Base-by-base conservation (phyloP, 2,888 invertebrate species). In the Tubiluchus corallicola region DNA sequence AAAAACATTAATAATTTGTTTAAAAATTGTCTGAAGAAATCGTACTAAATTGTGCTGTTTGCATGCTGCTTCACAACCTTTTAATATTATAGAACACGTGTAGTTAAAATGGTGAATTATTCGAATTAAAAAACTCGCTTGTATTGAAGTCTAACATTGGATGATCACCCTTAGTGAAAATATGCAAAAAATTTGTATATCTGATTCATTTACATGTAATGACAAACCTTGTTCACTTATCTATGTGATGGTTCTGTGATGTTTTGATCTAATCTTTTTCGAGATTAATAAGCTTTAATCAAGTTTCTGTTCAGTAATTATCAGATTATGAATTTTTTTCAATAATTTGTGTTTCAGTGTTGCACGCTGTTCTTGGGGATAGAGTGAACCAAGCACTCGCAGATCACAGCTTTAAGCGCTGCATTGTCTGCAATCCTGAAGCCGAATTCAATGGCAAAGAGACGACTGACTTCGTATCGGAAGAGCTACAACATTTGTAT, bases 381-480 rank as follows among this genome's bases (percentile, higher is more conserved):
- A 78, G 82, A 57, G 75, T 82, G 64, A 73, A 76, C 21, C 77
- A 78, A 52, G 81, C 79, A 55, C 68, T 92, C 43, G 77, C 82
- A 53, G 87, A 88, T 61, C 92, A 92, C 61, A 79, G 79, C 59
- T 70, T 75, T 2, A 72, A 73, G 40, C 72, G 74, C 48, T 92
- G 90, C 63, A 71, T 85, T 47, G 82, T 85, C 20, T 61, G 59
- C 50, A 55, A 53, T 43, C 56, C 57, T 16, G 58, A 57, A 15
- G 44, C 49, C 9, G 48, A 47, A 5, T 13, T 9, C 29, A 54
- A 54, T 45, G 52, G 53, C 3, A 59, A 60, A 19, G 56, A 58
- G 21, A 54, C 56, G 9, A 9, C 29, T n/a, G 29, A 29, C 29
- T n/a, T n/a, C n/a, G 29, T n/a, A 29, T 9, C 29, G n/a, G 29